These are phyloP conservation scores for Lithosia quadra DNA, from an alignment of 2,888 invertebrate species.

Conservation along the genomic window DNA sequence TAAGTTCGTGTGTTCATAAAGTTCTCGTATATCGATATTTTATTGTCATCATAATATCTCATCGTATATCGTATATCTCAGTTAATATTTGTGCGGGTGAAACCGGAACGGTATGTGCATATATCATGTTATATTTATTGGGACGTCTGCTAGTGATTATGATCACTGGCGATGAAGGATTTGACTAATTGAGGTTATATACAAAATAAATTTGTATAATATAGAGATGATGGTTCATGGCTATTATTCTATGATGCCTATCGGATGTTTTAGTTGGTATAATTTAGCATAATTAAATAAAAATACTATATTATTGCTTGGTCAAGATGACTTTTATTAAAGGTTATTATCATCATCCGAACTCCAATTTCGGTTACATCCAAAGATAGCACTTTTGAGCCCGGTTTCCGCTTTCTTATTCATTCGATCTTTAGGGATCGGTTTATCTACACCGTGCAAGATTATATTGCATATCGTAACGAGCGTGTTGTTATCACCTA, in stretches of 20 bases:
- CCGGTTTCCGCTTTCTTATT: background rate
- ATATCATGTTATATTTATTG: background rate
- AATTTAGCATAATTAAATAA: background rate
- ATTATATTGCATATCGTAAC: background rate
- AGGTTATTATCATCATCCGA: background rate
- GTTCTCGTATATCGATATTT: too few species aligned
- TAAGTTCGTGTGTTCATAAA: background rate
- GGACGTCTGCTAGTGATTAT: background rate
- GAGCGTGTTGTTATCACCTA: background rate
- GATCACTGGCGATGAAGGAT: background rate
- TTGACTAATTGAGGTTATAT: background rate
- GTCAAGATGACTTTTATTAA: background rate
- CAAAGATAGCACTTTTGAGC: background rate
- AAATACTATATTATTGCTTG: background rate
- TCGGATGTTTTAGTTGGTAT: background rate
- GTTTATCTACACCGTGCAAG: background rate
- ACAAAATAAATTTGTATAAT: constrained; percentile 1
- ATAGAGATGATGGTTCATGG: background rate
- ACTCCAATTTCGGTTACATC: background rate
- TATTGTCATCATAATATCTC: too few species aligned
- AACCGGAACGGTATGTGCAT: background rate
- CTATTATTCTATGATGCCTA: background rate
- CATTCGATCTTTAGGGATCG: background rate
- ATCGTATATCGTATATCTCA: too few species aligned
- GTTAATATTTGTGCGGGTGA: too few species aligned